These are phyloP conservation scores for Tanytarsus gracilentus DNA, from an alignment of 2,888 invertebrate species.

Conservation along the genomic window DNA sequence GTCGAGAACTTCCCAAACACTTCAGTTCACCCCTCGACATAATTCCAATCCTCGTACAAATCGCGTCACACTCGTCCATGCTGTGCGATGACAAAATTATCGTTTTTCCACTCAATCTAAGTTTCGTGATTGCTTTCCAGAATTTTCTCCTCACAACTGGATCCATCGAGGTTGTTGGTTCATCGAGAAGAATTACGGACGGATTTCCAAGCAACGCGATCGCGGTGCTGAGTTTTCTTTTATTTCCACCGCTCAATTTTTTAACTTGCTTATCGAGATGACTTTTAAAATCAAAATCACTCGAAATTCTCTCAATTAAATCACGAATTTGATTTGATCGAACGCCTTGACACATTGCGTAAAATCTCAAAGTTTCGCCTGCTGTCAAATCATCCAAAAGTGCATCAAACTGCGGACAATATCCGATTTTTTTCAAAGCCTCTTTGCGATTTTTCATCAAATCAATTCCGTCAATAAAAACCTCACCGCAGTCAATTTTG, in stretches of 20 bases:
- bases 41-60: slow-evolving; percentile 61
- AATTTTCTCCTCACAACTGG: slow-evolving; percentile 65
- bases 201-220: slow-evolving; percentile 40
- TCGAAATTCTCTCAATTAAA: slow-evolving; percentile 40
- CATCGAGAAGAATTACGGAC: slow-evolving; percentile 24
- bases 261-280: slow-evolving; percentile 43
- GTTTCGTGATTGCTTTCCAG: slow-evolving; percentile 57
- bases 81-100: slow-evolving; percentile 69
- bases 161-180: slow-evolving; percentile 31
- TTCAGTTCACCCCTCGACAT: slow-evolving; percentile 63
- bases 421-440: slow-evolving; percentile 39
- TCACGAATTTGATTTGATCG: slow-evolving; percentile 35
- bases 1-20: slow-evolving; percentile 57
- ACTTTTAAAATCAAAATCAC: slow-evolving; percentile 42
- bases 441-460: slow-evolving; percentile 38
- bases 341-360: slow-evolving; percentile 46
- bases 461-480: slow-evolving; percentile 41
- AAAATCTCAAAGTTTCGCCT: slow-evolving; percentile 47
- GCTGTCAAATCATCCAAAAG: slow-evolving; percentile 48
- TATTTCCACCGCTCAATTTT: slow-evolving; percentile 48
- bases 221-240: slow-evolving; percentile 49
- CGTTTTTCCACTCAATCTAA: slow-evolving; percentile 55
- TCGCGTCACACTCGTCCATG: slow-evolving; percentile 68
- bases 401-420: slow-evolving; percentile 52
- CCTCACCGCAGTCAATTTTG: slow-evolving; percentile 46